A percentile compares a stretch with the other conserved stretches of the same genome.
Conservation (phyloP, 2,888 invertebrate species). For the Eueremaeus valkanovi region DNA sequence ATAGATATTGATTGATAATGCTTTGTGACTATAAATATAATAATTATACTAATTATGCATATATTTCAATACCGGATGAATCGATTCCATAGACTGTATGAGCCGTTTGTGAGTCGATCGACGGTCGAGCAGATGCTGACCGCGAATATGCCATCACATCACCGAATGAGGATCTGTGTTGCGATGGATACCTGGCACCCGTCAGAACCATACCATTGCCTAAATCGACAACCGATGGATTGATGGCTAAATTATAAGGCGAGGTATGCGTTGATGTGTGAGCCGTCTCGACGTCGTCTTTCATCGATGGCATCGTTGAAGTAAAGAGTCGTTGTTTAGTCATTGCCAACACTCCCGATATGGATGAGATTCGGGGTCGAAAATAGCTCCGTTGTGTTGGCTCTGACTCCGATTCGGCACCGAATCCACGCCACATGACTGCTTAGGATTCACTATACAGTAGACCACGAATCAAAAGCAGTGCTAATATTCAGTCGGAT, state of each 20-base stretch:
- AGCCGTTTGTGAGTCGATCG: constrained; percentile 40
- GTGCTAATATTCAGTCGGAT: no score
- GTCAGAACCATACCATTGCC: constrained; percentile 30
- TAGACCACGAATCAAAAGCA: no score
- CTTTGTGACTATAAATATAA: no score
- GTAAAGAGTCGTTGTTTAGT: constrained; percentile 42
- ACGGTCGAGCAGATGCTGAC: constrained; percentile 40
- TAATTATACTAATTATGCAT: no score
- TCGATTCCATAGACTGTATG: constrained; percentile 39
- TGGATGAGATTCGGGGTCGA: constrained; percentile 40
- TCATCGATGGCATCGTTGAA: constrained; percentile 19
- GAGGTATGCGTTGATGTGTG: constrained; percentile 30
- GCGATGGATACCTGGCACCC: constrained; percentile 39
- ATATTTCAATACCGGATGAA: constrained; percentile 24
- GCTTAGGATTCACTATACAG: not conserved
- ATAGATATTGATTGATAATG: no score
- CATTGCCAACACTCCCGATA: constrained; percentile 41
- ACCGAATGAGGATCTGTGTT: constrained; percentile 38
- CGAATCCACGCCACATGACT: constrained; percentile 42
- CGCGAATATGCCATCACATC: constrained; percentile 41
- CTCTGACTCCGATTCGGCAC: constrained; percentile 39
- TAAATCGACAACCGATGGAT: not conserved
- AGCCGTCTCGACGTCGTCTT: constrained; percentile 29
- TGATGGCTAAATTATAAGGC: constrained; percentile 19
- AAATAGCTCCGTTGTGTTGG: constrained; percentile 41